Base-by-base conservation (phyloP, 2,797 vertebrate genomes). In the Sylvilagus floridanus region DNA sequence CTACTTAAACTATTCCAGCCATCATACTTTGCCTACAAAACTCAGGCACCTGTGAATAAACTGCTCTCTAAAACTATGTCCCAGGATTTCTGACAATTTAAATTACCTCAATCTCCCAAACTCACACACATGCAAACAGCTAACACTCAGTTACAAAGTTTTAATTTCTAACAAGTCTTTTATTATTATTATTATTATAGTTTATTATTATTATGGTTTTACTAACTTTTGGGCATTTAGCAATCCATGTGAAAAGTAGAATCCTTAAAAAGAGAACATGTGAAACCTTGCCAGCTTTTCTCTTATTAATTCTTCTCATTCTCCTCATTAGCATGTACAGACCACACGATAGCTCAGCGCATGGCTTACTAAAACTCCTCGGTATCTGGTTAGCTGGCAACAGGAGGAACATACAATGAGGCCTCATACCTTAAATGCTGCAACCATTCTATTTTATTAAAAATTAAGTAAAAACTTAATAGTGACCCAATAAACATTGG, bases 281-380 rank as follows among this genome's bases (percentile, higher is more conserved):
- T 52, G 76, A 68, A 87, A 62, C n/a, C 30, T 57, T 73, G 84
- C 28, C 50, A 60, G 92, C 54, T 28, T 82, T 85, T 93, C 72
- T 71, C 84, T 88, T 97, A 98, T 98, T 98, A 99, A 99, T 99
- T 99, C 98, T 98, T 97, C 98, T 98, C 98, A 69, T 96, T 98
- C 98, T 98, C 98, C 99, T 98, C 98, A 98, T 99, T 98, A 98
- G 98, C 97, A 98, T 81, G 93, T 97, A 97, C 87, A 98, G 90
- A 97, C 91, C 96, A 96, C 91, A 94, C 26, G 95, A 84, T 8
- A 79, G 96, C 97, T 99, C 98, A 99, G 99, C 98, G 98, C 98
- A 73, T 96, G 98, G 98, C 97, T 97, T 92, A 88, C 98, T 98
- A 97, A 98, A 98, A 98, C 98, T 97, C 97, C 98, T 96, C 96